Evolutionary conservation across 1,140 invertebrate genomes (phyloP).

Genomic region (Pseudobourletiella spinata): DNA sequence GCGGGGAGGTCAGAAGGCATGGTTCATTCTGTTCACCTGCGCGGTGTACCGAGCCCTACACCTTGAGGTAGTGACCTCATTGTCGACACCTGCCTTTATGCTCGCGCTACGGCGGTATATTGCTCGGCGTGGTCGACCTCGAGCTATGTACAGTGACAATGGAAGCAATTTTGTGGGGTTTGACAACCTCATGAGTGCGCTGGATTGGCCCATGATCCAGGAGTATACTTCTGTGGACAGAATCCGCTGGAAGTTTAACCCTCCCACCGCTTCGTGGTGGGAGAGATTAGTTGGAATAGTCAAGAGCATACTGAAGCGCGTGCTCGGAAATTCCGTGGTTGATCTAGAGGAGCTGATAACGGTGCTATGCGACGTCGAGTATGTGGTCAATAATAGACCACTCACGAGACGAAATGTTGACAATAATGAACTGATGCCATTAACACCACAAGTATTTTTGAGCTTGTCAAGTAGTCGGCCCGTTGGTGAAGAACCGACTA

Average conservation of each 20-base stretch:
- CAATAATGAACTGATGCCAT: conserved; percentile 27
- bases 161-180: conserved; percentile 34
- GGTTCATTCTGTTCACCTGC: conserved; percentile 33
- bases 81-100: conserved; percentile 31
- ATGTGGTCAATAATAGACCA: conserved; percentile 39
- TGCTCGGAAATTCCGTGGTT: conserved; percentile 35
- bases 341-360: conserved; percentile 39
- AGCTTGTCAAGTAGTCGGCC: neutral
- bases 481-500: too few relatives aligned
- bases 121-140: conserved; percentile 26
- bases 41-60: conserved; percentile 33
- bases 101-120: conserved; percentile 32
- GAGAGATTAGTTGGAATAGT: conserved; percentile 10
- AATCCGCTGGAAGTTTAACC: conserved; percentile 12
- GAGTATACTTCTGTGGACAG: neutral
- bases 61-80: conserved; percentile 29
- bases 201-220: neutral
- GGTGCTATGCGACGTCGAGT: conserved; percentile 38
- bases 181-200: neutral
- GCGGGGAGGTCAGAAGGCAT: conserved; percentile 18
- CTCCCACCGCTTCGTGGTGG: conserved; percentile 13
- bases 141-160: conserved; percentile 34
- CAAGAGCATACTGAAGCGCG: conserved; percentile 31
- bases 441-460: conserved; percentile 38
- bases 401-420: conserved; percentile 39